Percentiles rank a stretch among this genome's conserved stretches.
These are phyloP conservation scores for Leptinotarsa undecemlineata DNA, from an alignment of 1,140 invertebrate species.

Conservation along the genomic window DNA sequence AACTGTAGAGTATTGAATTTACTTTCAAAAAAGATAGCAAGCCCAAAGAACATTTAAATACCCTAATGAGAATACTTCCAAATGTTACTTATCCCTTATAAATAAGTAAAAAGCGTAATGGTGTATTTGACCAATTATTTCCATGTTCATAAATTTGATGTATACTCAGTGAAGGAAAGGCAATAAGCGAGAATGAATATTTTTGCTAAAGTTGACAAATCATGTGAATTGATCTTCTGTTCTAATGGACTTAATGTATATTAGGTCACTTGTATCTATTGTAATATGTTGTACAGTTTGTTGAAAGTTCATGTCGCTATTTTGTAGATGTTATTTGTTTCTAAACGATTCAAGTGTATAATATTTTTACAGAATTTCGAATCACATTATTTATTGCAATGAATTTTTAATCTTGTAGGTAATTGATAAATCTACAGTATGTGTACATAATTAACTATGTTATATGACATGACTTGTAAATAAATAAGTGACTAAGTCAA, in stretches of 20 bases:
- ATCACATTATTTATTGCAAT: constrained; percentile 38
- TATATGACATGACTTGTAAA: constrained; percentile 40
- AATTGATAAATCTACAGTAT: constrained; percentile 33
- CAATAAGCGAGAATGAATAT: too few species aligned
- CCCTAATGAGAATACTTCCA: too few species aligned
- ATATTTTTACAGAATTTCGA: constrained; percentile 37
- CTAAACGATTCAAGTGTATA: constrained; percentile 32
- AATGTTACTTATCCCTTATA: too few species aligned
- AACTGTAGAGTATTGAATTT: too few species aligned
- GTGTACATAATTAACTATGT: constrained; percentile 26
- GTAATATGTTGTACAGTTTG: constrained; percentile 39
- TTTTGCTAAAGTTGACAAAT: too few species aligned
- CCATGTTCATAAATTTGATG: too few species aligned
- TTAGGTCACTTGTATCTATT: constrained; percentile 29
- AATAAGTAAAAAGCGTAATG: too few species aligned
- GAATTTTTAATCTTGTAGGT: constrained; percentile 33
- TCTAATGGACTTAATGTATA: not conserved
- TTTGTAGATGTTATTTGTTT: constrained; percentile 38
- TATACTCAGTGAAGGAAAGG: too few species aligned
- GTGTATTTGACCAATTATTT: too few species aligned
- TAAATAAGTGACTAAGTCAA: constrained; percentile 20
- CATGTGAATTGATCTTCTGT: not conserved
- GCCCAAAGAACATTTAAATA: too few species aligned
- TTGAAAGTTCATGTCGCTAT: constrained; percentile 36
- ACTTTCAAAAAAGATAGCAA: too few species aligned